Conservation (phyloP, 2,113 vertebrate genomes). For the Scalopus aquaticus region DNA sequence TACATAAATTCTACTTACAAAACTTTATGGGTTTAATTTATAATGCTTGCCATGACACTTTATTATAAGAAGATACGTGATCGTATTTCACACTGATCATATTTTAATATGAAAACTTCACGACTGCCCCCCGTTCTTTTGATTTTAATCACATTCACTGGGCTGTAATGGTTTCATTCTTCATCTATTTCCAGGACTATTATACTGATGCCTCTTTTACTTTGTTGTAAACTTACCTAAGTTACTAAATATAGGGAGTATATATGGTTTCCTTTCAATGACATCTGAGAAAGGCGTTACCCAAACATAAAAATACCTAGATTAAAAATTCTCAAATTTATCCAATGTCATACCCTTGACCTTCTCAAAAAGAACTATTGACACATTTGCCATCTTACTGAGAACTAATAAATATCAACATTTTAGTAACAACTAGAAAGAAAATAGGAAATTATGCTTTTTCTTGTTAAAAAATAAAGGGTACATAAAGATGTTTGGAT, state of each 20-base stretch:
- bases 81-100: background rate
- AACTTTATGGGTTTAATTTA: background rate
- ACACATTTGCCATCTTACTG: background rate
- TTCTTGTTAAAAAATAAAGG: background rate
- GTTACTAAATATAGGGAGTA: background rate
- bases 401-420: background rate
- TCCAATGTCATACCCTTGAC: background rate
- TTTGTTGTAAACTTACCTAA: background rate
- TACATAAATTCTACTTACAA: background rate
- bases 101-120: slow-evolving; percentile 1
- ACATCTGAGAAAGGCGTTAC: background rate
- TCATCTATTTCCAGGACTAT: background rate
- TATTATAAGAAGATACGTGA: background rate
- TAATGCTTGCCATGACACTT: background rate
- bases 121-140: background rate
- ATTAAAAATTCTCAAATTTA: slow-evolving; percentile 14
- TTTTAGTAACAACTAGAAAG: background rate
- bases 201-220: background rate
- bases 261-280: background rate
- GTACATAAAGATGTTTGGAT: background rate
- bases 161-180: background rate
- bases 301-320: slow-evolving; percentile 23
- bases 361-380: background rate
- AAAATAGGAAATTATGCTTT: background rate
- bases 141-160: background rate